These are phyloP conservation scores for Drosophila mojavensis DNA, from an alignment of 1,140 invertebrate species.

Conservation along the genomic window DNA sequence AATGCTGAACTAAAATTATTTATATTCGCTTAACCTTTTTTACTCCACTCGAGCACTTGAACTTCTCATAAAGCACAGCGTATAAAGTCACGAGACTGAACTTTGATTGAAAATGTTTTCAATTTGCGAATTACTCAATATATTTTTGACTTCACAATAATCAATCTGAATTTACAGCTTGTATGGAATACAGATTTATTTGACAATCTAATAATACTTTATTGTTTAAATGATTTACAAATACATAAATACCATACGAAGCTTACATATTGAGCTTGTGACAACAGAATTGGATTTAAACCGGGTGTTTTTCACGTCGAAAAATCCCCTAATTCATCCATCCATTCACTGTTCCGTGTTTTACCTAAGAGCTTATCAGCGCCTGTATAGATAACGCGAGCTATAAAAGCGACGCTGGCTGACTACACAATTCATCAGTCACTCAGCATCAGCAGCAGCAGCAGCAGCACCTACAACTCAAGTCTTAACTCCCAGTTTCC, in stretches of 20 bases:
- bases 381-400: neutral
- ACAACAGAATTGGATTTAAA: neutral
- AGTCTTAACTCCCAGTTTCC: neutral
- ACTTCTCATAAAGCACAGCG: no score
- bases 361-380: conserved; percentile 27
- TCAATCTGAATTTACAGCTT: no score
- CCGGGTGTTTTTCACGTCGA: conserved; percentile 9
- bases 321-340: conserved; percentile 46
- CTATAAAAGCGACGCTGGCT: conserved; percentile 39
- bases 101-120: no score
- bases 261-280: no score
- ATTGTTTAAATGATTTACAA: neutral
- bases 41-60: no score
- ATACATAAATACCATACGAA: neutral
- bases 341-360: neutral
- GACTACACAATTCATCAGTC: conserved; percentile 9
- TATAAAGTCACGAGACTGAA: neutral
- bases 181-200: no score
- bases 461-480: conserved; percentile 7
- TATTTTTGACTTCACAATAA: no score
- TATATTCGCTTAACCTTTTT: no score
- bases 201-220: no score
- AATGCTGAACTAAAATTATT: no score
- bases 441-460: conserved; percentile 13
- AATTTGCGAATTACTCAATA: no score